Conservation (phyloP, 2,797 vertebrate species). For the Enteromius afrohamiltoni region DNA sequence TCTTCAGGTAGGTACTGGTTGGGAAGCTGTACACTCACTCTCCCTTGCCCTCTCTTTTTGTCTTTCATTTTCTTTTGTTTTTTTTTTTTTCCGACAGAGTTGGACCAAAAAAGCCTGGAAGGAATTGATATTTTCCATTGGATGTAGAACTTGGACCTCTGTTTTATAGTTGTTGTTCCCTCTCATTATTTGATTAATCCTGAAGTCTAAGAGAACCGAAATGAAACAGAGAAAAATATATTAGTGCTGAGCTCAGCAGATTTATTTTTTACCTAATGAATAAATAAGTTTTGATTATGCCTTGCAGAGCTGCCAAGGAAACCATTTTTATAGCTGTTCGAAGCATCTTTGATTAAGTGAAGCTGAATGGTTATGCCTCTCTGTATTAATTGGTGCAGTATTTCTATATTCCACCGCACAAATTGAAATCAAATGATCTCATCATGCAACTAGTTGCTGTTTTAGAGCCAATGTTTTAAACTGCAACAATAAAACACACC, state of each 20-base stretch:
- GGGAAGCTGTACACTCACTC: conserved; percentile 56
- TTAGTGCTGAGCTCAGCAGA: conserved; percentile 68
- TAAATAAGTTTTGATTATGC: conserved; percentile 65
- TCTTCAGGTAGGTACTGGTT: conserved; percentile 62
- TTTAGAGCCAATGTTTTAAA: conserved; percentile 60
- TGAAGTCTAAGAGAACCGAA: conserved; percentile 69
- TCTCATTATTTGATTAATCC: conserved; percentile 74
- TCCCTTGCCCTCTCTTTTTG: conserved; percentile 45
- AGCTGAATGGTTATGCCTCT: conserved; percentile 62
- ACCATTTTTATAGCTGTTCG: conserved; percentile 67
- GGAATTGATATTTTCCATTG: conserved; percentile 78
- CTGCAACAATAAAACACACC: conserved; percentile 66
- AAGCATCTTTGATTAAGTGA: conserved; percentile 68
- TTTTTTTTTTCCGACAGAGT: conserved; percentile 55
- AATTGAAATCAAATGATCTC: conserved; percentile 68
- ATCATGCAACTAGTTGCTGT: conserved; percentile 62
- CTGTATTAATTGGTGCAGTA: conserved; percentile 56
- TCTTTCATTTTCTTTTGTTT: conserved; percentile 41
- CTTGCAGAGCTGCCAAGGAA: conserved; percentile 66
- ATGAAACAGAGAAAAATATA: conserved; percentile 56
- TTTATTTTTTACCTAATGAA: conserved; percentile 68
- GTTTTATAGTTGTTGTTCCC: conserved; percentile 79
- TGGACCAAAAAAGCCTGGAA: conserved; percentile 73
- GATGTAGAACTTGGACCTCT: conserved; percentile 75
- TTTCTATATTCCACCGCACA: conserved; percentile 59